A percentile compares a stretch with the other conserved stretches of the same genome.
Evolutionary conservation across 2,113 vertebrate genomes (phyloP).

Genomic region (Oenanthe melanoleuca): DNA sequence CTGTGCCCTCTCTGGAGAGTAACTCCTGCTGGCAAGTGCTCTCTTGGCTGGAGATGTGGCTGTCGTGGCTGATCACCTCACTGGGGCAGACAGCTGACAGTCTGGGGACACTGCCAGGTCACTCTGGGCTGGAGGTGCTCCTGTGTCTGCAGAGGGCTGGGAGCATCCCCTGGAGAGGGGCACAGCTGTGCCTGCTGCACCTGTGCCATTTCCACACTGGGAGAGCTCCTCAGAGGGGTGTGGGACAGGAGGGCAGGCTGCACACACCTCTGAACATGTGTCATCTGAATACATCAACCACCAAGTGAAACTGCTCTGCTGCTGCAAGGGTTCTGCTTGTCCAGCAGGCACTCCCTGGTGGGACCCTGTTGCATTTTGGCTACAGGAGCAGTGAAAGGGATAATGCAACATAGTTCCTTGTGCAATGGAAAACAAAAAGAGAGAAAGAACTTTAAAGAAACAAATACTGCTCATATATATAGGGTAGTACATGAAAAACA

Average conservation of each 20-base stretch:
- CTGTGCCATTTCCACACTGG: neutral
- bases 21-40: neutral
- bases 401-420: too few species aligned
- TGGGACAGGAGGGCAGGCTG: neutral
- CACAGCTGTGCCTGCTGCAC: neutral
- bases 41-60: neutral
- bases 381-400: too few species aligned
- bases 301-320: neutral
- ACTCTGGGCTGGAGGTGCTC: neutral
- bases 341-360: neutral
- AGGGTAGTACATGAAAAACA: too few species aligned
- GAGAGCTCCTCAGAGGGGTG: neutral
- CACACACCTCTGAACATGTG: neutral
- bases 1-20: neutral
- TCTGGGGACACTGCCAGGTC: neutral
- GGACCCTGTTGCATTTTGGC: neutral
- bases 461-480: too few species aligned
- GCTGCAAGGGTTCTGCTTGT: neutral
- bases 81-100: neutral
- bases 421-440: too few species aligned
- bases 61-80: neutral
- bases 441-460: too few species aligned
- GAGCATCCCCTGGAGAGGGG: neutral
- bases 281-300: neutral
- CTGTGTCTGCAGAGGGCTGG: neutral